A percentile compares a stretch with the other conserved stretches of the same genome.
phyloP scores from a whole-genome alignment of 2,888 invertebrate genomes.

The Proisotoma minuta region DNA sequence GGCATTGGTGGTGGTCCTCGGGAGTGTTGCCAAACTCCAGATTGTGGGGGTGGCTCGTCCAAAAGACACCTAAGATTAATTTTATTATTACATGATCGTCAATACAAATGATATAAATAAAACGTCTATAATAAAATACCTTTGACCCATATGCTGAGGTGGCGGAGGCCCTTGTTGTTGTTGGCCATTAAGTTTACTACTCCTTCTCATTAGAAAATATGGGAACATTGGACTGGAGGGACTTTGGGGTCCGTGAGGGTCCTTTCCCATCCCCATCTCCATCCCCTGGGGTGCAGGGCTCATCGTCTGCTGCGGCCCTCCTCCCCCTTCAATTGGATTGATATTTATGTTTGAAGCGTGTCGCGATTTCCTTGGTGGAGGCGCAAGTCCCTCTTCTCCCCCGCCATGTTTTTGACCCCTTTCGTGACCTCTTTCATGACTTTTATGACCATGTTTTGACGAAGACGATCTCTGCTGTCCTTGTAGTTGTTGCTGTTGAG shows the following conservation, averaged over 20 bases:
- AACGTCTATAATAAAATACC: slow-evolving; percentile 28
- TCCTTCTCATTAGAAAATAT: slow-evolving; percentile 27
- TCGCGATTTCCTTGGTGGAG: too few species aligned
- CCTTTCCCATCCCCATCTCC: slow-evolving; percentile 27
- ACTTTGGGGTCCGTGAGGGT: slow-evolving; percentile 25
- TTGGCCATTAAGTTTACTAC: slow-evolving; percentile 22
- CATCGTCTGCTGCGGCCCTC: slow-evolving; percentile 12
- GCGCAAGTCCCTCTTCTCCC: too few species aligned
- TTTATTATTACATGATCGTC: neutral
- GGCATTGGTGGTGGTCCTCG: neutral
- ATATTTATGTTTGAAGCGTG: neutral
- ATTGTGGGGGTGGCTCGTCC: slow-evolving; percentile 1
- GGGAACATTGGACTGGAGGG: slow-evolving; percentile 31
- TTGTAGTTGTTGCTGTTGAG: neutral
- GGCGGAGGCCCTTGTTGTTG: slow-evolving; percentile 25
- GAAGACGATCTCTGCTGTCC: neutral
- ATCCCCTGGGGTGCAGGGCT: slow-evolving; percentile 29
- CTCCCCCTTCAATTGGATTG: neutral
- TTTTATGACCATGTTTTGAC: neutral
- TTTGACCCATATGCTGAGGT: slow-evolving; percentile 30
- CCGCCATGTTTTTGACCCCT: neutral
- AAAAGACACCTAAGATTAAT: neutral
- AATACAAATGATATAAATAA: too few species aligned
- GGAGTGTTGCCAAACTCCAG: too few species aligned
- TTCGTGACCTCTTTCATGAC: neutral